Evolutionary conservation across 2,888 invertebrate genomes (phyloP).

Genomic region (Aelia acuminata): DNA sequence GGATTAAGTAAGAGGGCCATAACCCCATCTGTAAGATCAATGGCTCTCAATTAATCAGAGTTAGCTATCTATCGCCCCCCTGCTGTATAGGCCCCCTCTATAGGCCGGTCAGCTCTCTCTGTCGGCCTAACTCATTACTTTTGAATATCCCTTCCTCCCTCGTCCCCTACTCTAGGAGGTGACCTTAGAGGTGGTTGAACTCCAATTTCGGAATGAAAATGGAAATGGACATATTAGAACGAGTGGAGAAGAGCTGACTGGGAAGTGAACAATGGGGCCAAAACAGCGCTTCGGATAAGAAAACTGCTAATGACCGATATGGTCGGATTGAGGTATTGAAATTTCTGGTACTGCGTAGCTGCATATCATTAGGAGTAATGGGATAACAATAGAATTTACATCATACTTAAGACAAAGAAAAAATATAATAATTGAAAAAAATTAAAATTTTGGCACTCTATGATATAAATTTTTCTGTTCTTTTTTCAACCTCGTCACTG

Average conservation of each 20-base stretch:
- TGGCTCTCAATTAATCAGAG: conserved; percentile 2
- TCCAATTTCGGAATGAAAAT: not conserved
- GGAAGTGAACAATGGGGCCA: not conserved
- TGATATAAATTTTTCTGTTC: no score
- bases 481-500: no score
- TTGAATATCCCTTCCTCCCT: not conserved
- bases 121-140: not conserved
- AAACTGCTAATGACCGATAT: no score
- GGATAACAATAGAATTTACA: no score
- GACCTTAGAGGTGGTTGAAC: not conserved
- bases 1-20: not conserved
- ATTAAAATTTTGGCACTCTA: no score
- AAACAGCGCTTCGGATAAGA: no score
- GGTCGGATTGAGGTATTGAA: no score
- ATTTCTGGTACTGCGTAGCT: no score
- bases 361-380: no score
- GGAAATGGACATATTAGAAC: not conserved
- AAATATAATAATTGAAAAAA: no score
- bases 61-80: not conserved
- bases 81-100: not conserved
- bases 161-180: no score
- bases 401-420: no score
- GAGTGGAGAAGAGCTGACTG: not conserved
- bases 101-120: not conserved
- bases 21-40: not conserved